These are phyloP conservation scores for Sebastes schlegelii DNA, from an alignment of 2,113 vertebrate species.

Conservation along the genomic window DNA sequence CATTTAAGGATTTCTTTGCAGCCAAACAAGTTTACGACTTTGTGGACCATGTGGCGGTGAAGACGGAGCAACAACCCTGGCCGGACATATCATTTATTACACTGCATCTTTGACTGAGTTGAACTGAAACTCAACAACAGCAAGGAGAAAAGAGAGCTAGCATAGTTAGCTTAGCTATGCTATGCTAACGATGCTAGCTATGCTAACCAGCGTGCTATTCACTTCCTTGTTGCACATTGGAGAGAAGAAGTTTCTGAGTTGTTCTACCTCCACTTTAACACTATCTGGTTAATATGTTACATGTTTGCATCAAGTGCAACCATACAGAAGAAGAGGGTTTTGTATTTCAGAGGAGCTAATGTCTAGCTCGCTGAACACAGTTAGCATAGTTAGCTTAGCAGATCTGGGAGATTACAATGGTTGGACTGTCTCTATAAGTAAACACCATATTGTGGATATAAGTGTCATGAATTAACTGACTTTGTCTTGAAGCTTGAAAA, in stretches of 20 bases:
- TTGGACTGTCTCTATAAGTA: conserved; percentile 35
- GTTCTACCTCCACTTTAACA: conserved; percentile 26
- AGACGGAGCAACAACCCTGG: background rate
- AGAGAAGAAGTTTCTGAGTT: conserved; percentile 68
- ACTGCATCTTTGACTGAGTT: conserved; percentile 65
- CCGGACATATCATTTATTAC: conserved; percentile 46
- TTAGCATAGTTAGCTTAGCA: conserved; percentile 61
- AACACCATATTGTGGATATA: conserved; percentile 7
- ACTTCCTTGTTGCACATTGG: conserved; percentile 80
- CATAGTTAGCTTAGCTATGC: conserved; percentile 46
- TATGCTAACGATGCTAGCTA: conserved; percentile 45
- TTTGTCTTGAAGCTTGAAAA: background rate
- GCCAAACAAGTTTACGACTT: background rate
- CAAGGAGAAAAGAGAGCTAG: conserved; percentile 70
- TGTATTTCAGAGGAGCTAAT: conserved; percentile 26
- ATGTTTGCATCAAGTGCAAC: background rate
- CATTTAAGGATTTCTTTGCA: too few relatives aligned
- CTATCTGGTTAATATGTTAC: conserved; percentile 33
- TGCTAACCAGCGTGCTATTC: conserved; percentile 66
- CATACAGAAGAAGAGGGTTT: conserved; percentile 34
- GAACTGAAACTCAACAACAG: conserved; percentile 61
- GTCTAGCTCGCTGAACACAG: conserved; percentile 49
- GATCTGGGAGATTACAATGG: conserved; percentile 51
- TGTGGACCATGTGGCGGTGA: background rate
- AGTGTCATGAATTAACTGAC: conserved; percentile 36